Percentiles rank a stretch among this genome's conserved stretches.
Conservation (phyloP, 2,888 invertebrate genomes). For the Busseola fusca region DNA sequence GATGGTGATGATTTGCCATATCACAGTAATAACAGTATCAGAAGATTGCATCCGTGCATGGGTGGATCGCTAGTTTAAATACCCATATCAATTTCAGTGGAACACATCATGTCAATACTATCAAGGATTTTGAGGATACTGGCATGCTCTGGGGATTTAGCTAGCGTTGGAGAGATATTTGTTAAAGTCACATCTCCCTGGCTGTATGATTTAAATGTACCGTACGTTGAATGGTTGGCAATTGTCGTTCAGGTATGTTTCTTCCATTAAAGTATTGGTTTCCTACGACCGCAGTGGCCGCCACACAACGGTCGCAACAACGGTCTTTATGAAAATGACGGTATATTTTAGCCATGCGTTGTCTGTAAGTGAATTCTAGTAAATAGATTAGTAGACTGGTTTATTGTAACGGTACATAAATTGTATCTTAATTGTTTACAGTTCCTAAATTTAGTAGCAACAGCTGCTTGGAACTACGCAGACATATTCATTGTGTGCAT, state of each 20-base stretch:
- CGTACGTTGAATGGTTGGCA: constrained; percentile 57
- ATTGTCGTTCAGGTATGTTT: constrained; percentile 66
- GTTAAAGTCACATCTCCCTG: constrained; percentile 60
- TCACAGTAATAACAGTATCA: background rate
- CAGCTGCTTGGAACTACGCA: constrained; percentile 91
- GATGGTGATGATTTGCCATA: background rate
- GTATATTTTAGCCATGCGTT: background rate
- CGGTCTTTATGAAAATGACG: background rate
- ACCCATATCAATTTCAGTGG: constrained; percentile 65
- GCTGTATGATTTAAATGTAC: constrained; percentile 62
- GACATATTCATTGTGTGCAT: constrained; percentile 91
- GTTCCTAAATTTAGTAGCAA: constrained; percentile 86
- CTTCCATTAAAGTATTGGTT: background rate
- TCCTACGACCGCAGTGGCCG: no score
- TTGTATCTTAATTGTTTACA: constrained; percentile 60
- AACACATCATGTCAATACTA: constrained; percentile 64
- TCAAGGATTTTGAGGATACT: constrained; percentile 46
- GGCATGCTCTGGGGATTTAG: constrained; percentile 51
- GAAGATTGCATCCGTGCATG: background rate
- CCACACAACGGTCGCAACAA: background rate
- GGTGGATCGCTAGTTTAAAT: background rate
- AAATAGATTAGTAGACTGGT: background rate
- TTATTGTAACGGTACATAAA: background rate
- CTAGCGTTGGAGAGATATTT: constrained; percentile 56
- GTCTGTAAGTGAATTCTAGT: background rate